phyloP scores from a whole-genome alignment of 2,888 invertebrate genomes.

The Drosophila sordidula region DNA sequence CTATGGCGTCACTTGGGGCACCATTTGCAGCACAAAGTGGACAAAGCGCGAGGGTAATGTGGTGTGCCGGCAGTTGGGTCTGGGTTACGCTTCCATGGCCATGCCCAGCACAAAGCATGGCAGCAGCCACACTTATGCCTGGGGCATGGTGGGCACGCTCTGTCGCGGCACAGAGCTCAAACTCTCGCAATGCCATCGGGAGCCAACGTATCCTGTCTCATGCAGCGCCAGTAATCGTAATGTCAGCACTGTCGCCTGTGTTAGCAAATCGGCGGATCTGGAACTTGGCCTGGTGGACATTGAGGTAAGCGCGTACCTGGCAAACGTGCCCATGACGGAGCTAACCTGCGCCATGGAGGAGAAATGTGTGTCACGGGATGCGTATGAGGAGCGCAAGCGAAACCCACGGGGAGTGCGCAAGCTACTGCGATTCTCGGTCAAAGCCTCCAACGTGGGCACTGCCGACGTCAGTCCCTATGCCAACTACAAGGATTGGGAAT shows the following conservation, averaged over 20 bases:
- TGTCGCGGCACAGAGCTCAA: conserved; percentile 75
- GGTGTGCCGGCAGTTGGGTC: conserved; percentile 74
- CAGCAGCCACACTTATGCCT: conserved; percentile 54
- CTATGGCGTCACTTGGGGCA: conserved; percentile 75
- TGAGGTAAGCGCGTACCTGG: conserved; percentile 62
- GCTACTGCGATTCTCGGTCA: conserved; percentile 77
- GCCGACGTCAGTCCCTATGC: conserved; percentile 81
- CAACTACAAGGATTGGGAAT: conserved; percentile 80
- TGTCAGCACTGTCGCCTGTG: conserved; percentile 76
- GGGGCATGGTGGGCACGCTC: conserved; percentile 77
- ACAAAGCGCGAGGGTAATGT: conserved; percentile 80
- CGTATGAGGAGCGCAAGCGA: conserved; percentile 70
- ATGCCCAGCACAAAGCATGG: conserved; percentile 71
- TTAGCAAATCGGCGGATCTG: conserved; percentile 67
- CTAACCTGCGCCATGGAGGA: conserved; percentile 82
- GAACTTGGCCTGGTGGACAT: conserved; percentile 73
- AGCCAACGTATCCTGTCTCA: conserved; percentile 60
- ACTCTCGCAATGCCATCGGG: conserved; percentile 72
- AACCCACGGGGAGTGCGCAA: conserved; percentile 69
- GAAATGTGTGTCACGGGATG: conserved; percentile 77
- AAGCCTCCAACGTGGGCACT: conserved; percentile 78
- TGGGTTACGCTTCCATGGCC: conserved; percentile 75
- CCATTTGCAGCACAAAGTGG: conserved; percentile 76
- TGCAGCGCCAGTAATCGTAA: conserved; percentile 68
- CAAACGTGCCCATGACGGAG: conserved; percentile 69